Evolutionary conservation across 2,888 invertebrate genomes (phyloP), one percentile per base, ranked within the genome.

Genomic region (Latrodectus hesperus): DNA sequence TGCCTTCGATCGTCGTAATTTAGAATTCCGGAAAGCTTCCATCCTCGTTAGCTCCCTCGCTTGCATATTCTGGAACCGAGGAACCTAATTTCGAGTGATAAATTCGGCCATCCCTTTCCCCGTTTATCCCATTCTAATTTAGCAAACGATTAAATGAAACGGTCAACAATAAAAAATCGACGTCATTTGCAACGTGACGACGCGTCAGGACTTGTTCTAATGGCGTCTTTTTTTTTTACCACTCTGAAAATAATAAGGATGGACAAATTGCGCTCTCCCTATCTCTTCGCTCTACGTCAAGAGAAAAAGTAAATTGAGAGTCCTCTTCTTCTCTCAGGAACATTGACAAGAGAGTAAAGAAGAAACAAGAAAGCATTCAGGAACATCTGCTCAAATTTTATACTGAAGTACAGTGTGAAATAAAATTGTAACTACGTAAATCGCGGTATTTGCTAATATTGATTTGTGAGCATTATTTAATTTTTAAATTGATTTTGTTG

Each of bases 151-250:
- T 82, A 82, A 82, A 82, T 55, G 26, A 70, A 82, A 82, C 75
- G 75, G 82, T 82, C 82, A 75, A 82, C 75, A 75, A 82, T 82
- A 82, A 82, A 82, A 75, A 82, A 75, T 68, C 70, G 79, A 17
- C 53, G 71, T 79, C 79, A 70, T 79, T 79, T 52, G 55, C 55
- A 70, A 60, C 60, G 60, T 1, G 82, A 22, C 55, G 75, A 49
- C 70, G 75, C 70, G 75, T 16, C 60, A 76, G 68, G 55, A 53
- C 81, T 65, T 9, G 64, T 64, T 52, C 73, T 64, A 80, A 17
- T 74, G 70, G 81, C 81, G 80, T 72, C 80, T 16, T 60, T 67
- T 64, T 51, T 52, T 60, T 55, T 6, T 55, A 14, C 60, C 2
- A 12, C 60, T 49, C 51, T 4, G 65, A 68, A 55, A 82, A 75